These are phyloP conservation scores for Euthynnus affinis DNA, from an alignment of 2,797 vertebrate species.

Conservation along the genomic window DNA sequence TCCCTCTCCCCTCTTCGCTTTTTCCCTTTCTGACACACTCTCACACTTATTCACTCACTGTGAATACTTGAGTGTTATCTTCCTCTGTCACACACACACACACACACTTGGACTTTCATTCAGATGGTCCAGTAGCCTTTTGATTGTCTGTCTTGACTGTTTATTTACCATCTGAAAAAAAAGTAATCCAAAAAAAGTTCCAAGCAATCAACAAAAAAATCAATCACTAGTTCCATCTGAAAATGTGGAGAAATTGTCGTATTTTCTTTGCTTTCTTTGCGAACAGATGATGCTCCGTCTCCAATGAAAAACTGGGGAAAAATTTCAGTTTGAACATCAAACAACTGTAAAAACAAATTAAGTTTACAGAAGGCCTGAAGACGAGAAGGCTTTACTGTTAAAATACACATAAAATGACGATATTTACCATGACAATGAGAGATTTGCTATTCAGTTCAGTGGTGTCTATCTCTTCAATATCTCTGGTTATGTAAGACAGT, in stretches of 20 bases:
- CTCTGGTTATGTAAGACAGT: too few species aligned
- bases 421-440: too few species aligned
- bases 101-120: background rate
- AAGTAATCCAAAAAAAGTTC: too few species aligned
- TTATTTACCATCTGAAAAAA: background rate
- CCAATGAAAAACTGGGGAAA: too few species aligned
- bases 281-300: too few species aligned
- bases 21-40: background rate
- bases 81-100: background rate
- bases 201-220: too few species aligned
- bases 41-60: conserved; percentile 7
- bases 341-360: background rate
- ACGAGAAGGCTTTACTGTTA: background rate
- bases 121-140: background rate
- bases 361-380: background rate
- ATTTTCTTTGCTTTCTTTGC: background rate
- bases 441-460: background rate
- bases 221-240: background rate
- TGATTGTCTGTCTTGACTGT: background rate
- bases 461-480: background rate
- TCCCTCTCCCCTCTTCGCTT: background rate
- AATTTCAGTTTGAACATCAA: background rate
- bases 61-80: conserved; percentile 4
- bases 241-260: background rate
- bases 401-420: background rate